Evolutionary conservation across 2,113 vertebrate species (phyloP), one percentile per base, ranked within the genome.

Genomic region (Poecile atricapillus): DNA sequence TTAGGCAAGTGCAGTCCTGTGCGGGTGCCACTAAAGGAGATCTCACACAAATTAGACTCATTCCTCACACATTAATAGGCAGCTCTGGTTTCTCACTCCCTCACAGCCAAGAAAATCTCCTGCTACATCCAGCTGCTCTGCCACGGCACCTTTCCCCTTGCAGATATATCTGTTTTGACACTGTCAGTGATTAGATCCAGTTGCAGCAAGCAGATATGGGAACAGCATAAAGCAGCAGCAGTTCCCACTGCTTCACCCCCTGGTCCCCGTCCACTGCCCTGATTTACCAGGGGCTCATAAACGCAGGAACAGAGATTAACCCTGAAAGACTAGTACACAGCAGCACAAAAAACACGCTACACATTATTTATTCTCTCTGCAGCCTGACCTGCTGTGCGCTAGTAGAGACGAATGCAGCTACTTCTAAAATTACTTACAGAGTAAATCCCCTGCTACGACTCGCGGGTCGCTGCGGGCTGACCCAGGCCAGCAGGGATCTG

Each of bases 81-180:
- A 44, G 89, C 79, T 96, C 87, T 68, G 74, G 83, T 73, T 89
- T 91, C 87, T 90, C 68, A n/a, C 71, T 95, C 64, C 63, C 64
- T 73, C 82, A 50, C 58, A 82, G 87, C 87, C 94, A 85, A 88
- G 87, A 80, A 83, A 94, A 52, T 47, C 46, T 71, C 64, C 60
- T 9, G 75, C 87, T 84, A 46, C 70, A 71, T n/a, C 47, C 92
- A 83, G 73, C 79, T 53, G 75, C 80, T 75, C 70, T 4, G 7
- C 11, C 4, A 70, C 20, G 39, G 69, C 76, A 95, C 60, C 83
- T 89, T 59, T 55, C 43, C 58, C 70, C 89, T 53, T 83, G 37
- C 67, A 10, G 73, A 46, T 39, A 68, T 64, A 81, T 87, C 56
- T 83, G 68, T 55, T 82, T 71, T 39, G 65, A 79, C 59, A 15